These are phyloP conservation scores for Sycobia sp. DNA, from an alignment of 1,140 invertebrate species.

Conservation along the genomic window DNA sequence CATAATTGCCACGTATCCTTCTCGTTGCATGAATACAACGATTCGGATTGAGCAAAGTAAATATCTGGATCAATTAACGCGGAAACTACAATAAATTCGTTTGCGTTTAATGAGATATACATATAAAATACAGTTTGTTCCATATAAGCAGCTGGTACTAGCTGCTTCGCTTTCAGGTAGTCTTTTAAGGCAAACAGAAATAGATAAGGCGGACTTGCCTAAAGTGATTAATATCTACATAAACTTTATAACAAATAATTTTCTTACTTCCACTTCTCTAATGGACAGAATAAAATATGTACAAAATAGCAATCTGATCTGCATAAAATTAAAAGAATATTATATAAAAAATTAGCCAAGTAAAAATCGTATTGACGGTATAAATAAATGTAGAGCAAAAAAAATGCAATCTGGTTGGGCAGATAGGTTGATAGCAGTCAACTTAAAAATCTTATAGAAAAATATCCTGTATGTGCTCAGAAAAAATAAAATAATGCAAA, in stretches of 20 bases:
- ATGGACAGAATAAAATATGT: neutral
- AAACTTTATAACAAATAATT: neutral
- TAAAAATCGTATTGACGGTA: slow-evolving; percentile 36
- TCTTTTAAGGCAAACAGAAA: slow-evolving; percentile 9
- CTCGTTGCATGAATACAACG: slow-evolving; percentile 34
- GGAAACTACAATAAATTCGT: slow-evolving; percentile 21
- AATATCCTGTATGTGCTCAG: slow-evolving; percentile 54
- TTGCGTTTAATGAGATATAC: slow-evolving; percentile 23
- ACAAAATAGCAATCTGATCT: neutral
- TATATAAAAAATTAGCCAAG: neutral
- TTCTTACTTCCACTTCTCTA: neutral
- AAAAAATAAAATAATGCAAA: neutral
- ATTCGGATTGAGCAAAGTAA: slow-evolving; percentile 26
- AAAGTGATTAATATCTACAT: slow-evolving; percentile 7
- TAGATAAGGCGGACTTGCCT: slow-evolving; percentile 18
- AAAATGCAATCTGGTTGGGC: slow-evolving; percentile 39
- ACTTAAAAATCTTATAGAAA: slow-evolving; percentile 38
- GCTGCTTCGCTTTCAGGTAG: slow-evolving; percentile 20
- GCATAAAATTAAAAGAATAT: neutral
- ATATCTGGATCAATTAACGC: slow-evolving; percentile 22
- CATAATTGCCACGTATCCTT: slow-evolving; percentile 39
- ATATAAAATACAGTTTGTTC: slow-evolving; percentile 12
- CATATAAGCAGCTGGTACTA: slow-evolving; percentile 17
- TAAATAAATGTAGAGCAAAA: slow-evolving; percentile 39
- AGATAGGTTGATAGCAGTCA: slow-evolving; percentile 36